A percentile compares a stretch with the other conserved stretches of the same genome.
phyloP scores from a whole-genome alignment of 2,113 vertebrate genomes.

The Tinamus guttatus region DNA sequence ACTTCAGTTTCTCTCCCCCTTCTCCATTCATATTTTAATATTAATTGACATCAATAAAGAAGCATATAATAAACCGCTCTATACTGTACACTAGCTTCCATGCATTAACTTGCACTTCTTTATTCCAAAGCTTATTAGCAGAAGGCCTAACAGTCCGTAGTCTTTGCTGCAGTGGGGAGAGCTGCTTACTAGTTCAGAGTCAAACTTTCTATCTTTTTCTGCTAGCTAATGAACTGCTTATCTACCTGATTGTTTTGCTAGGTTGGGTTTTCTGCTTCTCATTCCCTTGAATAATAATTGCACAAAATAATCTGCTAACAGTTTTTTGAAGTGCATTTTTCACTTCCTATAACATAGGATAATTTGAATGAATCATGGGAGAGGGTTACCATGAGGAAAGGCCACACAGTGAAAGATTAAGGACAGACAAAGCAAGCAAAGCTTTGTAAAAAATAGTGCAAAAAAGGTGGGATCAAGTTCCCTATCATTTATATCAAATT shows the following conservation, averaged over 20 bases:
- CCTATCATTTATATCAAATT: not conserved
- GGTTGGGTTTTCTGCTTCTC: not conserved
- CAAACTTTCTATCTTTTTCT: not conserved
- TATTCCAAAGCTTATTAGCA: not conserved
- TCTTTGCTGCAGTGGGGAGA: not conserved
- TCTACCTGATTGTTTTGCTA: not conserved
- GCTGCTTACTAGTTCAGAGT: not conserved
- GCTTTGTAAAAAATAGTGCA: no score
- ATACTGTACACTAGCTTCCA: not conserved
- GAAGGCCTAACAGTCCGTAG: not conserved
- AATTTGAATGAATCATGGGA: not conserved
- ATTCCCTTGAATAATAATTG: not conserved
- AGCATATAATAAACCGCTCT: not conserved
- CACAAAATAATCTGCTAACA: not conserved
- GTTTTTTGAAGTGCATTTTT: not conserved
- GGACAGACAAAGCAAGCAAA: not conserved
- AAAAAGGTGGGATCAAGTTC: not conserved
- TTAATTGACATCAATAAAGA: slow-evolving; percentile 2
- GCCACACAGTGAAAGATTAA: not conserved
- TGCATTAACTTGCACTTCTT: not conserved
- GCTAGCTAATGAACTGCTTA: not conserved
- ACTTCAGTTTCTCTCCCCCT: not conserved
- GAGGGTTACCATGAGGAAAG: not conserved
- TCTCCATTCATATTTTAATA: not conserved
- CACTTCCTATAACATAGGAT: not conserved